Base-by-base conservation (phyloP, 2,888 invertebrate species). In the Brachyptera putata region DNA sequence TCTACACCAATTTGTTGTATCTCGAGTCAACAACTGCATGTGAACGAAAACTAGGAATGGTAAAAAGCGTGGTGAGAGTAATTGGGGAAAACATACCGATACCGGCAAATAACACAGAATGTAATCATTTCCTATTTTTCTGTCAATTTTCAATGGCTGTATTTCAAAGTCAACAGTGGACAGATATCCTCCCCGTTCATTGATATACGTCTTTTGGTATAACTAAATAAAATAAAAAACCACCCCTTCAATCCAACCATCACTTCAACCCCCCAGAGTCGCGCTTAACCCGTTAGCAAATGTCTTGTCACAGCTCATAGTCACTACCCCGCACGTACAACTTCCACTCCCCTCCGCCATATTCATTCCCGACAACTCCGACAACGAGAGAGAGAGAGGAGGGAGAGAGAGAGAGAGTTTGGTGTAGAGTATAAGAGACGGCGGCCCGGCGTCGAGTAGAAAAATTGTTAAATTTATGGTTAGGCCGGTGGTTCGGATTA, bases 401-500 rank as follows among this genome's bases (percentile, higher is more conserved):
- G 18, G 3, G 7, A 41, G 4, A 16, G n/a, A 37, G n/a, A 37
- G 37, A 3, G 3, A 5, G 37, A 16, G 37, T 16, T n/a, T 16
- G 16, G 37, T 16, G 3, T 16, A 16, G 37, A 14, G n/a, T n/a
- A n/a, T n/a, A n/a, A n/a, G n/a, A 3, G 3, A 22, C 5, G 11
- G 25, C 21, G 48, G 58, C 50, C 57, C 58, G 58, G 56, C 62
- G 60, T 49, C 60, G 53, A 30, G 60, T 49, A 53, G 61, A 57
- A 64, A 64, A 64, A 64, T 64, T 56, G 64, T 49, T 46, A 55
- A 63, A 64, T 64, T 64, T 64, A 64, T 57, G 62, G 48, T 37
- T 14, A 25, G 55, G 39, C 58, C 60, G 58, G 61, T 24, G 61
- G 56, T 58, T 58, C 22, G 60, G 63, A 61, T 61, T 63, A 60